phyloP scores from a whole-genome alignment of 2,888 invertebrate species.

The Salpingus planirostris region DNA sequence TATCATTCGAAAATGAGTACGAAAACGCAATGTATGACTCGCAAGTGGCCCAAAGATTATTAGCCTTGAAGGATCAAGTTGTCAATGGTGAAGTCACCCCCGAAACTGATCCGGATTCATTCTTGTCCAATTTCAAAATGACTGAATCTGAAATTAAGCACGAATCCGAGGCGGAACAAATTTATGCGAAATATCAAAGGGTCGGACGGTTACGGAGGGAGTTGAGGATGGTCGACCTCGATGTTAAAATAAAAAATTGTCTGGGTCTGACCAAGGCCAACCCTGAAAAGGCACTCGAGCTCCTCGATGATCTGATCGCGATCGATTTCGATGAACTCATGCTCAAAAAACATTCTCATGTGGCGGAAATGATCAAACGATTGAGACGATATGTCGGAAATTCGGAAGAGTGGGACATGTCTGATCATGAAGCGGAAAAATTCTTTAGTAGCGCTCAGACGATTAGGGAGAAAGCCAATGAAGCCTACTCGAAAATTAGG shows the following conservation, averaged over 20 bases:
- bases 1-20: slow-evolving; percentile 49
- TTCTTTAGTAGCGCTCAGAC: slow-evolving; percentile 61
- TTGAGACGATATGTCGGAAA: slow-evolving; percentile 74
- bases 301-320: slow-evolving; percentile 52
- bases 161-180: slow-evolving; percentile 44
- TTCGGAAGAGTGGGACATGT: slow-evolving; percentile 61
- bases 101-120: slow-evolving; percentile 30
- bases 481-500: slow-evolving; percentile 50
- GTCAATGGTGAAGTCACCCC: slow-evolving; percentile 42
- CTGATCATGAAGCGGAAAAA: slow-evolving; percentile 48
- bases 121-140: slow-evolving; percentile 54
- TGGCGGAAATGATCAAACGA: slow-evolving; percentile 67
- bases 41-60: slow-evolving; percentile 51
- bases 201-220: slow-evolving; percentile 56
- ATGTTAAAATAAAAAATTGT: slow-evolving; percentile 57
- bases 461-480: slow-evolving; percentile 62
- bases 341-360: slow-evolving; percentile 71
- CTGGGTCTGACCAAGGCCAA: slow-evolving; percentile 61
- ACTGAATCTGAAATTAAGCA: slow-evolving; percentile 52
- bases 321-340: slow-evolving; percentile 57
- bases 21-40: slow-evolving; percentile 57
- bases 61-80: slow-evolving; percentile 50
- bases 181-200: slow-evolving; percentile 49
- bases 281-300: slow-evolving; percentile 59
- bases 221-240: slow-evolving; percentile 54